phyloP scores from a whole-genome alignment of 2,888 invertebrate genomes.

The Strigamia crassipes region DNA sequence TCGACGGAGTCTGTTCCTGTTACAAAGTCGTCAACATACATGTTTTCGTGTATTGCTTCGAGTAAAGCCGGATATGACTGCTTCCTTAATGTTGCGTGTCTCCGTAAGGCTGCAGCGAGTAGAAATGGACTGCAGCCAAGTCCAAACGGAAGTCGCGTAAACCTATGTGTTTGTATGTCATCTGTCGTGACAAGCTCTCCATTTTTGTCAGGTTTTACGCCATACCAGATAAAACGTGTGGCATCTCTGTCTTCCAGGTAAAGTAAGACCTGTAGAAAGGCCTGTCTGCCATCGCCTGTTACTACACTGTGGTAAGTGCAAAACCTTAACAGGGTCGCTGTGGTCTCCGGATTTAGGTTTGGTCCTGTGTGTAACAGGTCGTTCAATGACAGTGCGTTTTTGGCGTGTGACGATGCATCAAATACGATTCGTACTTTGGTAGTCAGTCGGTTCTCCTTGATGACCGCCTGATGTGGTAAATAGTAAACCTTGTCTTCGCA shows the following conservation, averaged over 20 bases:
- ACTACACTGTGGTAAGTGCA: neutral
- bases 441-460: neutral
- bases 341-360: no score
- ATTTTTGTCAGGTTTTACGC: neutral
- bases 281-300: neutral
- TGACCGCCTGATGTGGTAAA: neutral
- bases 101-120: neutral
- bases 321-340: neutral
- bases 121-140: neutral
- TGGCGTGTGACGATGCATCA: neutral
- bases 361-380: neutral
- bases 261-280: no score
- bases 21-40: slow-evolving; percentile 15
- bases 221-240: neutral
- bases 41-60: neutral
- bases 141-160: neutral
- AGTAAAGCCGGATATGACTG: neutral
- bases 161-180: neutral
- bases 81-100: neutral
- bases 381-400: neutral
- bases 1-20: neutral
- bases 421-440: neutral
- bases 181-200: neutral
- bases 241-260: neutral
- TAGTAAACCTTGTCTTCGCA: neutral